These are phyloP conservation scores for Dolichomitus sp. DNA, from an alignment of 2,888 invertebrate genomes.

Conservation along the genomic window DNA sequence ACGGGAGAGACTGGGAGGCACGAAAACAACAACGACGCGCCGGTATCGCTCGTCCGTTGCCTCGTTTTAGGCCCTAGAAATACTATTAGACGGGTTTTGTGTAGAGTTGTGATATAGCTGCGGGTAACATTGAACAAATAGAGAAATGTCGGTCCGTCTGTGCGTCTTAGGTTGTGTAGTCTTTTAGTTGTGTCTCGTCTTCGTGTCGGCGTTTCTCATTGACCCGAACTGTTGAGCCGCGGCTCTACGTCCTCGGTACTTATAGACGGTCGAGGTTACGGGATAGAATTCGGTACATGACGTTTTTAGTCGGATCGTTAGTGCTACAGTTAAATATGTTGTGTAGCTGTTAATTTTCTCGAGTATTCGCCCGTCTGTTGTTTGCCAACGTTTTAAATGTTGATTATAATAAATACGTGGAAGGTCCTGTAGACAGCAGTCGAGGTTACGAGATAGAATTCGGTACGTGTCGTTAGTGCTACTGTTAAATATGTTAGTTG, in stretches of 20 bases:
- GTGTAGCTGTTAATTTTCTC: too few relatives aligned
- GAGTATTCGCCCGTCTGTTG: neutral
- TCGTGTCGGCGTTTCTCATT: constrained; percentile 51
- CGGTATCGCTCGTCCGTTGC: constrained; percentile 49
- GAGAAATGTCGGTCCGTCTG: neutral
- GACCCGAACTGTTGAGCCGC: constrained; percentile 24
- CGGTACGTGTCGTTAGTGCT: neutral
- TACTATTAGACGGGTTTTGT: constrained; percentile 14
- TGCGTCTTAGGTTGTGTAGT: neutral
- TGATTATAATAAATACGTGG: neutral
- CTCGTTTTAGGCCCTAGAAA: constrained; percentile 19
- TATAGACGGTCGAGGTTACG: constrained; percentile 24
- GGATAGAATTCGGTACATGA: too few relatives aligned
- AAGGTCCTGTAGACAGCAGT: neutral
- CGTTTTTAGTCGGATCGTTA: too few relatives aligned
- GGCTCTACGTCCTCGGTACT: neutral
- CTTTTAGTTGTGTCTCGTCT: constrained; percentile 34
- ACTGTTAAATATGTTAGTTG: neutral
- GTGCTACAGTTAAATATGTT: neutral
- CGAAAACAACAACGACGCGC: constrained; percentile 45
- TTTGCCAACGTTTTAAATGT: neutral
- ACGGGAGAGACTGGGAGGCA: constrained; percentile 32
- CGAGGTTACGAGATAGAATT: too few relatives aligned
- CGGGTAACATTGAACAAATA: constrained; percentile 1
- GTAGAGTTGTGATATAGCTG: neutral